Conservation (phyloP, 2,797 vertebrate genomes). For the Danio jaintianensis region DNA sequence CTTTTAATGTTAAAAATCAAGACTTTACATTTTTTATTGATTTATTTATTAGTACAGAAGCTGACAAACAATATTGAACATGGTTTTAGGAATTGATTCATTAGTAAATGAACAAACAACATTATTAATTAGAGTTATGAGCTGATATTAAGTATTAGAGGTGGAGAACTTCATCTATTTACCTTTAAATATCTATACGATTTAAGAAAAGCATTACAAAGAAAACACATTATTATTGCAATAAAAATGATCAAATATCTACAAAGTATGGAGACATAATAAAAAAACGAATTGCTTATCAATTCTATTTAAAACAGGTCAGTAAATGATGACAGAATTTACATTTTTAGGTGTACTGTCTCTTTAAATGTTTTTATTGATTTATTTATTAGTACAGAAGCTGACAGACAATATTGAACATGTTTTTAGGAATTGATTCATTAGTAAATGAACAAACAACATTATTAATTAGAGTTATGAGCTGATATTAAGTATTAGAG, state of each 20-base stretch:
- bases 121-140: not conserved
- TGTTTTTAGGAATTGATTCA: not conserved
- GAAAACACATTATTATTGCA: no score
- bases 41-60: not conserved
- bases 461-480: not conserved
- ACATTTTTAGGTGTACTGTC: no score
- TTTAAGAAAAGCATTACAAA: no score
- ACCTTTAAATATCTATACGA: no score
- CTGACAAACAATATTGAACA: not conserved
- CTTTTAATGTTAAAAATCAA: no score
- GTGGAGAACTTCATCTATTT: conserved; percentile 79
- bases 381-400: not conserved
- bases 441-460: not conserved
- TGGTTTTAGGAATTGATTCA: not conserved
- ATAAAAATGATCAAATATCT: no score
- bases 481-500: not conserved
- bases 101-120: not conserved
- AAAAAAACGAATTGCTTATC: no score
- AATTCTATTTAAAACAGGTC: no score
- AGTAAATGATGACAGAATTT: no score
- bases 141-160: not conserved
- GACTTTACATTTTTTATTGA: no score
- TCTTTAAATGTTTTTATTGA: no score
- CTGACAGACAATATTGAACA: not conserved
- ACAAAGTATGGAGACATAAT: no score